Evolutionary conservation across 2,888 invertebrate genomes (phyloP), one percentile per base, ranked within the genome.

Genomic region (Zootermopsis nevadensis): DNA sequence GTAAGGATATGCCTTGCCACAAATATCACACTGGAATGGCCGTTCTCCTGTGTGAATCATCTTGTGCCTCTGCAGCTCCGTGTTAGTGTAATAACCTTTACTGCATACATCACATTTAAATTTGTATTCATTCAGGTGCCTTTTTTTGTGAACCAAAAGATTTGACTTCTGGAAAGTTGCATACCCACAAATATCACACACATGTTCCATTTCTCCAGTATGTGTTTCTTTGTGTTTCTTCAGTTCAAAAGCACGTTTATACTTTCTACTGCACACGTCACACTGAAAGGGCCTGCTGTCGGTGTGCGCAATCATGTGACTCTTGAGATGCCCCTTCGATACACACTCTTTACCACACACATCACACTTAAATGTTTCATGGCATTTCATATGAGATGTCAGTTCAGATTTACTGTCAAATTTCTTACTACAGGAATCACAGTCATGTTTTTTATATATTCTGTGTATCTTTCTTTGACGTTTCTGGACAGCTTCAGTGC

Each of bases 1-100:
- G 84, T 89, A 88, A 0, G 86, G 85, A 76, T 88, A 89, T 2
- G 86, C 84, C 77, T 86, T 88, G 42, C 83, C 81, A 84, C 89
- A 89, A 3, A 87, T 83, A 4, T 88, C 86, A 83, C 89, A 89
- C 1, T 84, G 83, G 76, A 88, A 87, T 7, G 86, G 84, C 24
- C 86, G 87, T 69, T 85, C 81, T 6, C 86, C 86, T 0, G 86
- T 86, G 84, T 89, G 89, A 0, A 87, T 84, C 81, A 87, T 87
- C 69, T 84, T 83, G 85, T 89, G 89, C 55, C 88, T 88, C n/a
- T 87, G 72, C 82, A 87, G 87, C 35, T 89, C 91, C 80, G 92
- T 91, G 84, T 91, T 91, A 0, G 91, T 91, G 82, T 90, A 90
- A 86, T 91, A 92, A 31, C 90, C 91, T 88, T 91, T 91, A 0